phyloP scores from a whole-genome alignment of 30 jellyfish, hydroid and myxozoan genomes.

The Morbakka virulenta region DNA sequence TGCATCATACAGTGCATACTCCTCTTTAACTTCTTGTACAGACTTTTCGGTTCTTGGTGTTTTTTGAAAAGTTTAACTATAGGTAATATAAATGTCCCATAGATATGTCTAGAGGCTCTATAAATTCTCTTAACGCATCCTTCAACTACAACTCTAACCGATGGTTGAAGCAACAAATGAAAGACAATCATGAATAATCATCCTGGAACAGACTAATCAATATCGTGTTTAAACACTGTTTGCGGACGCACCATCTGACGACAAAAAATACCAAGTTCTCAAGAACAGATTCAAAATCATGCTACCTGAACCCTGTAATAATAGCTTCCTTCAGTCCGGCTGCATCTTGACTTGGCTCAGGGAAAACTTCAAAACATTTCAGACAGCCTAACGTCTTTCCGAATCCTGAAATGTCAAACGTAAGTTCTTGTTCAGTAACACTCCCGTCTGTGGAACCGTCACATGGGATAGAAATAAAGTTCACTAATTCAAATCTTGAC shows the following conservation, averaged over 20 bases:
- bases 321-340: background rate
- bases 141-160: no score
- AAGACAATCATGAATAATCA: no score
- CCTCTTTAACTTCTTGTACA: no score
- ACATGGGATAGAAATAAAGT: background rate
- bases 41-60: no score
- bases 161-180: background rate
- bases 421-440: background rate
- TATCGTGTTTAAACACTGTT: no score
- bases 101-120: no score
- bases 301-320: background rate
- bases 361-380: background rate
- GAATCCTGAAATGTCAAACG: background rate
- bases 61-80: no score
- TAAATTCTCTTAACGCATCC: no score
- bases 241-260: no score
- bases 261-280: background rate
- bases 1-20: no score
- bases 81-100: no score
- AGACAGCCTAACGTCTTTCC: background rate
- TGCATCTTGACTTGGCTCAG: background rate
- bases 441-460: background rate
- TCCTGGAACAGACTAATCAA: no score
- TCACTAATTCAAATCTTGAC: background rate
- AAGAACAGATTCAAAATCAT: background rate